phyloP scores from a whole-genome alignment of 2,797 vertebrate species.

The Dermochelys coriacea region DNA sequence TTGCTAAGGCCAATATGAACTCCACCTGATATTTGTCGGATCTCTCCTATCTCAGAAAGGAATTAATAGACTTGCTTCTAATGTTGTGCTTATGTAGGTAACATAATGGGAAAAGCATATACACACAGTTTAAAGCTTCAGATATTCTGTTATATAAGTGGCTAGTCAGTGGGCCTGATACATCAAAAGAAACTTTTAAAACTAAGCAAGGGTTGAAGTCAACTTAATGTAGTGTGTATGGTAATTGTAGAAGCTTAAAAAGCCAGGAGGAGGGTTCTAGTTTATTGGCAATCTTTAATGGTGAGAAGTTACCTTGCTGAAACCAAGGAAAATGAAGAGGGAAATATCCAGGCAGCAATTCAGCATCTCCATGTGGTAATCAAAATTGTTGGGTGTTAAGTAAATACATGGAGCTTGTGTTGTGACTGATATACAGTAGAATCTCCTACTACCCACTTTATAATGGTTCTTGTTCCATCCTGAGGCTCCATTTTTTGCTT shows the following conservation, averaged over 20 bases:
- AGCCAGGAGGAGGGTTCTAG: background rate
- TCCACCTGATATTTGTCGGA: background rate
- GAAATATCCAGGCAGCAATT: background rate
- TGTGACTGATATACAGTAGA: background rate
- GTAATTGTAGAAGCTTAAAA: background rate
- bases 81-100: background rate
- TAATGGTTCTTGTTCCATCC: background rate
- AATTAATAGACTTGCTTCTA: background rate
- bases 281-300: background rate
- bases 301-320: background rate
- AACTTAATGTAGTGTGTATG: background rate
- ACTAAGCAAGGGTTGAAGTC: background rate
- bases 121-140: background rate
- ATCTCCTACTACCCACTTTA: background rate
- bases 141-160: background rate
- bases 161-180: background rate
- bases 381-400: background rate
- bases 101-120: background rate
- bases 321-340: background rate
- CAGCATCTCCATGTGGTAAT: constrained; percentile 1
- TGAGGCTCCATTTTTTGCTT: background rate
- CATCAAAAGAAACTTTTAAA: background rate
- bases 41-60: background rate
- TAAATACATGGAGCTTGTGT: constrained; percentile 11
- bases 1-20: no score